phyloP scores from a whole-genome alignment of 2,888 invertebrate species.

The Dicyrtomina minuta region DNA sequence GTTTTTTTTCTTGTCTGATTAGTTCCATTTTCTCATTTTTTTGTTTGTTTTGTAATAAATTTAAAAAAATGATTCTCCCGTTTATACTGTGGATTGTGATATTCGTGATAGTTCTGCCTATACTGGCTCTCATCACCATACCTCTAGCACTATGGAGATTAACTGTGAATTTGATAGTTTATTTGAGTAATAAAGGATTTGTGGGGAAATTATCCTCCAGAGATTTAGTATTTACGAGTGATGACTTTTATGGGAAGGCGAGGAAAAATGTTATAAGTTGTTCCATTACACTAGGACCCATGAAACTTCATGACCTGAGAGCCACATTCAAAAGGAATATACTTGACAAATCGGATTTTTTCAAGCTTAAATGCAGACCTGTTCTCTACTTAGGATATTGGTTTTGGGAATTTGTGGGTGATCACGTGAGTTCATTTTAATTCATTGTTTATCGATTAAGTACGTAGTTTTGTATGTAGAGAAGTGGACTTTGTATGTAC shows the following conservation, averaged over 20 bases:
- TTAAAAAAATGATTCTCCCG: conserved; percentile 47
- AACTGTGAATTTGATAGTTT: conserved; percentile 45
- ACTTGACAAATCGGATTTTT: conserved; percentile 45
- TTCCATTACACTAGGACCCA: conserved; percentile 42
- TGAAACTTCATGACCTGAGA: conserved; percentile 40
- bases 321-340: conserved; percentile 34
- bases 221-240: conserved; percentile 51
- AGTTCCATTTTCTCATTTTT: too few species aligned
- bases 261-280: conserved; percentile 51
- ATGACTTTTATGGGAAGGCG: conserved; percentile 48
- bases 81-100: conserved; percentile 51
- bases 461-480: too few species aligned
- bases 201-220: conserved; percentile 46
- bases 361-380: conserved; percentile 49
- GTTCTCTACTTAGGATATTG: conserved; percentile 48
- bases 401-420: conserved; percentile 49
- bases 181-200: conserved; percentile 37
- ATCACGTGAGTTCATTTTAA: conserved; percentile 39
- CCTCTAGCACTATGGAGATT: conserved; percentile 47
- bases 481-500: too few species aligned
- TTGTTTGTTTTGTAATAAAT: too few species aligned
- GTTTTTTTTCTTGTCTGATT: too few species aligned
- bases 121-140: conserved; percentile 41
- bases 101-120: conserved; percentile 46
- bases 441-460: too few species aligned